phyloP scores from a whole-genome alignment of 1,140 invertebrate species.

The Drosophila nebulosa region DNA sequence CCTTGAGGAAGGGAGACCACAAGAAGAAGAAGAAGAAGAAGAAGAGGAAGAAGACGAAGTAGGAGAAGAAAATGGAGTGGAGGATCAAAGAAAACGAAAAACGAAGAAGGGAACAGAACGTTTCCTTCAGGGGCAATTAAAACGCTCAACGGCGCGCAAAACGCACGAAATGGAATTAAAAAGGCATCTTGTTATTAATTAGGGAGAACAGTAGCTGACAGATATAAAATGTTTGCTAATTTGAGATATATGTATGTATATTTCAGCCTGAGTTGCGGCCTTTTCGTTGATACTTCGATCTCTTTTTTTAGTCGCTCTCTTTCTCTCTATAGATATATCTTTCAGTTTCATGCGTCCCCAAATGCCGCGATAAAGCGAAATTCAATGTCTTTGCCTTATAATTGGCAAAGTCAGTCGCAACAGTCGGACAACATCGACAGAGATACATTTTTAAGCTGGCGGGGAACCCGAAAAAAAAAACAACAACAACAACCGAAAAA shows the following conservation, averaged over 20 bases:
- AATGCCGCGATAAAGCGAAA: conserved; percentile 73
- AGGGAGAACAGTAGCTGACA: conserved; percentile 81
- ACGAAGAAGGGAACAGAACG: neutral
- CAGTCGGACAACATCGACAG: conserved; percentile 3
- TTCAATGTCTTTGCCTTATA: conserved; percentile 77
- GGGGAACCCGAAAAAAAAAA: neutral
- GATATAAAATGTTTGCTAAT: conserved; percentile 81
- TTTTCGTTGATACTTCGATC: conserved; percentile 11
- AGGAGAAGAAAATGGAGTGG: conserved; percentile 4
- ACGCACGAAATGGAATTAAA: conserved; percentile 78
- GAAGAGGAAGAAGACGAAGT: neutral
- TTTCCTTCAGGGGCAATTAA: conserved; percentile 64
- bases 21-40: neutral
- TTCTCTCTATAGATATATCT: conserved; percentile 35
- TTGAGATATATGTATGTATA: conserved; percentile 64
- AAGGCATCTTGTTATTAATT: conserved; percentile 81
- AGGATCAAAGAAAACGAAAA: neutral
- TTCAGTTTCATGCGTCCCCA: conserved; percentile 36
- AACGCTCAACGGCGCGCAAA: conserved; percentile 74
- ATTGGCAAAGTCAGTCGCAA: conserved; percentile 58
- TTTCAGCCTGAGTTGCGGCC: conserved; percentile 4
- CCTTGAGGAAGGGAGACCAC: conserved; percentile 5
- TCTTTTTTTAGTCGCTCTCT: conserved; percentile 24
- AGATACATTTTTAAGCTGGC: neutral
- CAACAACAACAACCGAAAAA: conserved; percentile 19